A percentile compares a stretch with the other conserved stretches of the same genome.
phyloP scores from a whole-genome alignment of 2,113 vertebrate genomes.

The Calyptommatus sinebrachiatus region DNA sequence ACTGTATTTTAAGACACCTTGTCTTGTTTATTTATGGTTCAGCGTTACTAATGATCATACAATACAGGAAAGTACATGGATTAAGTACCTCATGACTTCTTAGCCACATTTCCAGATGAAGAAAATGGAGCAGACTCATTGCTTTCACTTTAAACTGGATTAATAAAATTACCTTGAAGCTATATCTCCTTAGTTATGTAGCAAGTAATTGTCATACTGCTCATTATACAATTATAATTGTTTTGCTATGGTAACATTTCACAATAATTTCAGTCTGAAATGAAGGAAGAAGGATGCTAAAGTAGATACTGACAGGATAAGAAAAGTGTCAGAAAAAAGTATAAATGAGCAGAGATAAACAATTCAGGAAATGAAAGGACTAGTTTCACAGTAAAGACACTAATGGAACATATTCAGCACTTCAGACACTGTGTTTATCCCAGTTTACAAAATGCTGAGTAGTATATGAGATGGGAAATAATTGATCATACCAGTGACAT shows the following conservation, averaged over 20 bases:
- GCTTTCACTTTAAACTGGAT: background rate
- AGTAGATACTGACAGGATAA: background rate
- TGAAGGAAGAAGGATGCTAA: background rate
- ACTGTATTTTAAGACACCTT: too few species aligned
- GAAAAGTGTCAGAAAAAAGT: background rate
- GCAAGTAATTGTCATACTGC: background rate
- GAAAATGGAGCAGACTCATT: background rate
- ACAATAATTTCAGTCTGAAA: background rate
- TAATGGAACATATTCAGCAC: background rate
- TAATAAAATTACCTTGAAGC: background rate
- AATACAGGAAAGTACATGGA: too few species aligned
- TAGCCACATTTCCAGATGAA: too few species aligned
- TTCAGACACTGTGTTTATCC: background rate
- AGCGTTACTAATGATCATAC: too few species aligned
- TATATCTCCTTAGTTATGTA: background rate
- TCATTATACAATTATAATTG: background rate
- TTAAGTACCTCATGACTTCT: too few species aligned
- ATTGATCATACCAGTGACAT: background rate
- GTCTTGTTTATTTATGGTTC: too few species aligned
- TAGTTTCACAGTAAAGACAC: background rate
- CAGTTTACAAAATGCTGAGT: too few species aligned
- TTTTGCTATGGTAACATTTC: background rate
- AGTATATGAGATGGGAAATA: background rate
- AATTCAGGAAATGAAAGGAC: background rate
- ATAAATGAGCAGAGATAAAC: background rate